Conservation (phyloP, 2,797 vertebrate genomes). For the Leptoclinus maculatus region DNA sequence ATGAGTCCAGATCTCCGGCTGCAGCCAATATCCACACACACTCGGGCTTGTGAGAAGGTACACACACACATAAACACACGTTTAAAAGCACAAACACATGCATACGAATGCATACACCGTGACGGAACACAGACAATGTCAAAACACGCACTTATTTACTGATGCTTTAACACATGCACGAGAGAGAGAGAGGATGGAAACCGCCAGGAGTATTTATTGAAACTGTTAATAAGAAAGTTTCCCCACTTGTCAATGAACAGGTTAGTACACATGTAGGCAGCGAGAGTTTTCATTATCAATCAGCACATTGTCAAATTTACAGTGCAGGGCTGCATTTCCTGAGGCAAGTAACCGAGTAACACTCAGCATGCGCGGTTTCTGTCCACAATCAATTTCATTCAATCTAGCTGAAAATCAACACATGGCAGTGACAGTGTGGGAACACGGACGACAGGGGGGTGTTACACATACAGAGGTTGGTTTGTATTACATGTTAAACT, state of each 20-base stretch:
- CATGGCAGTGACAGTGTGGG: constrained; percentile 39
- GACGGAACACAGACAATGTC: constrained; percentile 55
- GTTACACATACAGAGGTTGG: not conserved
- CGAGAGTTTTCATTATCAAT: constrained; percentile 55
- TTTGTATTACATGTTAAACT: constrained; percentile 7
- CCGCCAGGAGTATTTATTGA: constrained; percentile 15
- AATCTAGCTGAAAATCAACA: constrained; percentile 75
- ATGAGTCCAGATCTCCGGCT: constrained; percentile 83
- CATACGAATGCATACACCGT: constrained; percentile 14
- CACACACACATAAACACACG: constrained; percentile 16
- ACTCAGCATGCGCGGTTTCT: constrained; percentile 52
- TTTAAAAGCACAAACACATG: constrained; percentile 42
- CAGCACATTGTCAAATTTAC: constrained; percentile 49
- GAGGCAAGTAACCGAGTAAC: constrained; percentile 62
- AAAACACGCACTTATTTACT: constrained; percentile 40
- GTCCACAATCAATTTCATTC: constrained; percentile 66
- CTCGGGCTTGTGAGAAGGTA: constrained; percentile 40
- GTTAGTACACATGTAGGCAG: constrained; percentile 35
- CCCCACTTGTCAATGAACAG: constrained; percentile 11
- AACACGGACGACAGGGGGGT: constrained; percentile 34
- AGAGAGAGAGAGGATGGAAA: not conserved
- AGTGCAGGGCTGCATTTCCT: constrained; percentile 41
- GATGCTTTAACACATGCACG: constrained; percentile 4
- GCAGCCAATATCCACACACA: constrained; percentile 75
- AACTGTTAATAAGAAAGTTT: constrained; percentile 22